A percentile compares a stretch with the other conserved stretches of the same genome.
Evolutionary conservation across 2,113 vertebrate genomes (phyloP).

Genomic region (Poicephalus meyeri): DNA sequence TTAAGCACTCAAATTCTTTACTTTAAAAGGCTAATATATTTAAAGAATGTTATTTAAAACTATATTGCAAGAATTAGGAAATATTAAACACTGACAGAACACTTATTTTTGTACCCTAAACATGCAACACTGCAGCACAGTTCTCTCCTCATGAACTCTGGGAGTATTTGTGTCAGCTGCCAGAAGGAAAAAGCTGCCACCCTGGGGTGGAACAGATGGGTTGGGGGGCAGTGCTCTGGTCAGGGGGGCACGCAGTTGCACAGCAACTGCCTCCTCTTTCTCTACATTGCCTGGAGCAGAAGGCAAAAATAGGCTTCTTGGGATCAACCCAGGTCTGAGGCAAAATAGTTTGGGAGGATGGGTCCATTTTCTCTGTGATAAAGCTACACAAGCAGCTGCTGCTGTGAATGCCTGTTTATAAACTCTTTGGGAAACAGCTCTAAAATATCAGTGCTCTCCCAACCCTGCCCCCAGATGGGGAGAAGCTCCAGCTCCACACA

Average conservation of each 20-base stretch:
- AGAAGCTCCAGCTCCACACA: neutral
- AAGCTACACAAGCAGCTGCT: neutral
- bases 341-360: neutral
- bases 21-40: neutral
- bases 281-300: neutral
- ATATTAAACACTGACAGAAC: neutral
- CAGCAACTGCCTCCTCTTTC: neutral
- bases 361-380: neutral
- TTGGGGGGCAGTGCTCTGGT: neutral
- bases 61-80: neutral
- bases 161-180: neutral
- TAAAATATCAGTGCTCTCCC: neutral
- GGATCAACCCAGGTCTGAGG: neutral
- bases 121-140: neutral
- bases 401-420: neutral
- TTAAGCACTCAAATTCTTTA: neutral
- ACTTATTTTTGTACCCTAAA: neutral
- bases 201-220: neutral
- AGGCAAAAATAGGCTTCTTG: neutral
- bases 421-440: neutral
- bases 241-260: neutral
- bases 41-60: neutral
- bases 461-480: neutral
- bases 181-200: neutral
- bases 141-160: neutral